phyloP scores from a whole-genome alignment of 2,797 vertebrate genomes.

The Hafferia zeledoni region DNA sequence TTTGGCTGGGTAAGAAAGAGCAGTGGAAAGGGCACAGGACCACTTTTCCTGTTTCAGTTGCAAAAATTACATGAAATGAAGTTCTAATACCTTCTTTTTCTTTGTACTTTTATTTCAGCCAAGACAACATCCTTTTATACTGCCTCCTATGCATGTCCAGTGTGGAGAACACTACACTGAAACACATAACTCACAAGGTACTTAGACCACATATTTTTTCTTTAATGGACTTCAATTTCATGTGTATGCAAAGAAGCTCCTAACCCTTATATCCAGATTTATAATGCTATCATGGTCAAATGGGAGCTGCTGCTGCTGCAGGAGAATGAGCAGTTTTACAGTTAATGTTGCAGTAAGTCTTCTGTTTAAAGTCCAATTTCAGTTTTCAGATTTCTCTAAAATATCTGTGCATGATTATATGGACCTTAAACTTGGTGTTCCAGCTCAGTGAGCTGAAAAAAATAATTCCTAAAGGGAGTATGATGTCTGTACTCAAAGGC shows the following conservation, averaged over 20 bases:
- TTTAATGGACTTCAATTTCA: neutral
- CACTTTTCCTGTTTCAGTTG: neutral
- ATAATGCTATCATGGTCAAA: neutral
- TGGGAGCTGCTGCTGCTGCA: neutral
- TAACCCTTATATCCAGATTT: neutral
- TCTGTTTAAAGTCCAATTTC: conserved; percentile 26
- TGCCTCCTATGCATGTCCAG: conserved; percentile 90
- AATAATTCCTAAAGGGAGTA: conserved; percentile 2
- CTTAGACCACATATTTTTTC: neutral
- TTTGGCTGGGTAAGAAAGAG: conserved; percentile 3
- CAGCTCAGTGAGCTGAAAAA: conserved; percentile 44
- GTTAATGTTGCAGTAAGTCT: conserved; percentile 44
- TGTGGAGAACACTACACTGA: conserved; percentile 92
- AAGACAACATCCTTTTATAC: conserved; percentile 90
- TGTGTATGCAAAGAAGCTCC: neutral
- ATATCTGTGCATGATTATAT: neutral
- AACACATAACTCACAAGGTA: conserved; percentile 97
- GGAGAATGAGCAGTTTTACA: neutral
- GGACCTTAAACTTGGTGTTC: conserved; percentile 36
- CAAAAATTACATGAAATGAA: neutral
- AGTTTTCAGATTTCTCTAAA: conserved; percentile 28
- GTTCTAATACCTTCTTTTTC: neutral
- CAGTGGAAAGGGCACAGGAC: neutral
- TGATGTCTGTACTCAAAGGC: conserved; percentile 13
- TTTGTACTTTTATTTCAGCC: conserved; percentile 80